These are phyloP conservation scores for Channa maculata DNA, from an alignment of 2,113 vertebrate species.

Conservation along the genomic window DNA sequence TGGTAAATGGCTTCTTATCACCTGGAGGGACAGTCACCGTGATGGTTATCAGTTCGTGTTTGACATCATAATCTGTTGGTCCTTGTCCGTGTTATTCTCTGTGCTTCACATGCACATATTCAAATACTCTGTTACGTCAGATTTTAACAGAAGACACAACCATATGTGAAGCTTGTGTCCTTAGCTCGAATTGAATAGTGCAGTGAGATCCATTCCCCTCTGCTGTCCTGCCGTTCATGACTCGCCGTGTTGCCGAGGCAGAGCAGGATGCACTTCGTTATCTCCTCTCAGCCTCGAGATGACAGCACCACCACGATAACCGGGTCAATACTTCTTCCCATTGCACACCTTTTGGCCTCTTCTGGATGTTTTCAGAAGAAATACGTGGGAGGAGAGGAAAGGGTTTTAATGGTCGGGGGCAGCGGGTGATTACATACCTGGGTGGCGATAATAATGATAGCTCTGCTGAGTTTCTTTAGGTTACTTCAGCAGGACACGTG, in stretches of 20 bases:
- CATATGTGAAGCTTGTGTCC: not conserved
- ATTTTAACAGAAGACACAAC: too few species aligned
- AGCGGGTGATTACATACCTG: not conserved
- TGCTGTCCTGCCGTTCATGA: not conserved
- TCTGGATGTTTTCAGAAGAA: not conserved
- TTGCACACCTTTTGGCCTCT: not conserved
- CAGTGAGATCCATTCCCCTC: not conserved
- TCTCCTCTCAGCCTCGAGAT: not conserved
- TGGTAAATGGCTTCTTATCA: slow-evolving; percentile 3
- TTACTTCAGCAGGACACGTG: too few species aligned
- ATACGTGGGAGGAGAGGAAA: not conserved
- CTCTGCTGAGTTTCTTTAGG: too few species aligned
- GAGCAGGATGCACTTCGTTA: not conserved
- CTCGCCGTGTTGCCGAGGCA: not conserved
- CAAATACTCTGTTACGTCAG: not conserved
- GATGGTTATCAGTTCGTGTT: not conserved
- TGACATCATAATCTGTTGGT: not conserved
- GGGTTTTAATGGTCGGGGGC: not conserved
- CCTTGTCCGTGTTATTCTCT: not conserved
- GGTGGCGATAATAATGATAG: too few species aligned
- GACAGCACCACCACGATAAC: not conserved
- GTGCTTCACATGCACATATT: not conserved
- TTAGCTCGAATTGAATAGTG: too few species aligned
- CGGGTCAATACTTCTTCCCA: not conserved
- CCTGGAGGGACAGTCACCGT: not conserved